These are phyloP conservation scores for Dorcus parallelipipedus DNA, from an alignment of 2,888 invertebrate species.

Conservation along the genomic window DNA sequence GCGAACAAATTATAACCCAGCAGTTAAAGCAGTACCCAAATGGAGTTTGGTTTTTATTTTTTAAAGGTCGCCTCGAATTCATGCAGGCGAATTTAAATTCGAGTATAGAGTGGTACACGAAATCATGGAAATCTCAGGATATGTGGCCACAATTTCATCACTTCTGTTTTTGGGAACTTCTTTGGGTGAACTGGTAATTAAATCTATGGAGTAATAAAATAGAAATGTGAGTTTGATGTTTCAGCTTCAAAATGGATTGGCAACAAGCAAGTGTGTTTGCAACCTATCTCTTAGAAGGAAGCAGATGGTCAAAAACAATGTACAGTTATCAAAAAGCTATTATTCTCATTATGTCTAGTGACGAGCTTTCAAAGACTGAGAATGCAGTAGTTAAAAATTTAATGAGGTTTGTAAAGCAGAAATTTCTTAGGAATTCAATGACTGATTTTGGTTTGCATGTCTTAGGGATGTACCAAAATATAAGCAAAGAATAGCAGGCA, in stretches of 20 bases:
- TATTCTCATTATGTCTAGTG: conserved; percentile 71
- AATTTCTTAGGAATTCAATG: neutral
- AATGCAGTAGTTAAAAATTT: conserved; percentile 59
- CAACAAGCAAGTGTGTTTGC: conserved; percentile 71
- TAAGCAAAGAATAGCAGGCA: conserved; percentile 91
- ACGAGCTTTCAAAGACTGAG: conserved; percentile 52
- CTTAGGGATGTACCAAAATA: conserved; percentile 72
- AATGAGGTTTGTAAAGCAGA: conserved; percentile 59
- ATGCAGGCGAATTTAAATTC: conserved; percentile 72
- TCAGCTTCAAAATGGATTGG: conserved; percentile 71
- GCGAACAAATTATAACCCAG: conserved; percentile 69
- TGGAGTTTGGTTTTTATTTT: conserved; percentile 84
- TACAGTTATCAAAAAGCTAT: conserved; percentile 89
- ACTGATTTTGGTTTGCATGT: conserved; percentile 17
- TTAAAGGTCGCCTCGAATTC: conserved; percentile 81
- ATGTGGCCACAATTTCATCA: conserved; percentile 92
- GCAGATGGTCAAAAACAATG: conserved; percentile 89
- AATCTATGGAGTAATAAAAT: neutral
- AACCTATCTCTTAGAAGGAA: conserved; percentile 66
- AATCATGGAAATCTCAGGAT: conserved; percentile 76
- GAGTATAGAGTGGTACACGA: conserved; percentile 71
- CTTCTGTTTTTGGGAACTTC: conserved; percentile 90
- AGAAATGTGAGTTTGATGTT: conserved; percentile 23
- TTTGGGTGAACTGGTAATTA: conserved; percentile 81
- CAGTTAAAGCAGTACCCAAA: conserved; percentile 75